phyloP scores from a whole-genome alignment of 1,140 invertebrate genomes.

The Drosophila varians region DNA sequence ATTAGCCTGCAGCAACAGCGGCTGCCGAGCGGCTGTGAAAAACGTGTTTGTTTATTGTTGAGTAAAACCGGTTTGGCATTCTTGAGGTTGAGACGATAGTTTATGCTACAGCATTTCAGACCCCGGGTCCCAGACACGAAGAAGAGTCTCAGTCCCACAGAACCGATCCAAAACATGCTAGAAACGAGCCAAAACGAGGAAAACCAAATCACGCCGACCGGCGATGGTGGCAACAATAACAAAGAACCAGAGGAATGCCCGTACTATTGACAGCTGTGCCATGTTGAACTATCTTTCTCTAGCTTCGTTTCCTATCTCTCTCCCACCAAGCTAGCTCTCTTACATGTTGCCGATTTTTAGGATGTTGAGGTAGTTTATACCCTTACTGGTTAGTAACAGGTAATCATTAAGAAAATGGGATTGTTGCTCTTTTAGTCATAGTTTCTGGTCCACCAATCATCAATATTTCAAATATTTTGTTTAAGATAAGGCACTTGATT shows the following conservation, averaged over 20 bases:
- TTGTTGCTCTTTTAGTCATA: no score
- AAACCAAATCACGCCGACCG: slow-evolving; percentile 12
- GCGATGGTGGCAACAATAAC: slow-evolving; percentile 55
- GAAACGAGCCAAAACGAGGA: slow-evolving; percentile 19
- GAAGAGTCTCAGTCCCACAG: slow-evolving; percentile 13
- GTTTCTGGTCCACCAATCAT: no score
- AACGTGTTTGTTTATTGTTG: slow-evolving; percentile 45
- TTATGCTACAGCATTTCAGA: slow-evolving; percentile 55
- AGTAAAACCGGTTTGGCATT: slow-evolving; percentile 70
- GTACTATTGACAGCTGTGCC: slow-evolving; percentile 70
- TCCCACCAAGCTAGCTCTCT: not conserved
- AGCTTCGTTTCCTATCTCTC: no score
- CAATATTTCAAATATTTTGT: no score
- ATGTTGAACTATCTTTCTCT: slow-evolving; percentile 29
- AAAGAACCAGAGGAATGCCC: slow-evolving; percentile 30
- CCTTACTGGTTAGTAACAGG: no score
- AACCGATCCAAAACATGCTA: slow-evolving; percentile 13
- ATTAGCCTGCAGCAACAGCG: slow-evolving; percentile 40
- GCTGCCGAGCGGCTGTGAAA: slow-evolving; percentile 22
- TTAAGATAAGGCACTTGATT: no score
- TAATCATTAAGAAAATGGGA: no score
- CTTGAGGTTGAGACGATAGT: slow-evolving; percentile 39
- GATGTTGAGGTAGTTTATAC: not conserved
- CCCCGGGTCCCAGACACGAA: slow-evolving; percentile 2
- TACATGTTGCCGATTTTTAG: not conserved